A percentile compares a stretch with the other conserved stretches of the same genome.
Evolutionary conservation across 2,797 vertebrate species (phyloP).

Genomic region (Alauda arvensis): DNA sequence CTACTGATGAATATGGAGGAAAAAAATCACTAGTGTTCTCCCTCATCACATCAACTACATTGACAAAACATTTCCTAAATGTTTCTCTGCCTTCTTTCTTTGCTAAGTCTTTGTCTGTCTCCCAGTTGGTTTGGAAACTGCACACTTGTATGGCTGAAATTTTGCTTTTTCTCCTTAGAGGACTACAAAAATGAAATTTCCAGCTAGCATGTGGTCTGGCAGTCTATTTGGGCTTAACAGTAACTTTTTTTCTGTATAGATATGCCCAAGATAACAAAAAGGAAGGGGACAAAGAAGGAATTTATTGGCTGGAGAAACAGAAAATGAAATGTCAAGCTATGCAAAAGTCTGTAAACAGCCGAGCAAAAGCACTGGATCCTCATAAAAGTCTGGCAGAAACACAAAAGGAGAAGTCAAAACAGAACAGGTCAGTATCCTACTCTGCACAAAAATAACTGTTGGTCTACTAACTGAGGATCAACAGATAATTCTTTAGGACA

Average conservation of each 20-base stretch:
- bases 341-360: conserved; percentile 76
- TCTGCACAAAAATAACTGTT: background rate
- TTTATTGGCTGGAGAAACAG: conserved; percentile 80
- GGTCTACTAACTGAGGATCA: background rate
- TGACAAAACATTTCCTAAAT: background rate
- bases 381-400: conserved; percentile 85
- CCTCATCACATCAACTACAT: background rate
- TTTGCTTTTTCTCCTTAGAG: background rate
- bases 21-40: background rate
- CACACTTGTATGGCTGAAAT: background rate
- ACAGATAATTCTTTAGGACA: background rate
- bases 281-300: conserved; percentile 72
- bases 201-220: background rate
- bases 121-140: background rate
- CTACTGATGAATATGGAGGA: background rate
- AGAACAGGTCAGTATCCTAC: conserved; percentile 77
- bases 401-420: conserved; percentile 78
- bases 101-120: background rate
- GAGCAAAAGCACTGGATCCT: conserved; percentile 89
- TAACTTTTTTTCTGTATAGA: conserved; percentile 63
- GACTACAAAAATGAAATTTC: background rate
- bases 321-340: conserved; percentile 80
- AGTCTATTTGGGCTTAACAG: background rate
- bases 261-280: conserved; percentile 80
- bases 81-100: background rate